A percentile compares a stretch with the other conserved stretches of the same genome.
These are phyloP conservation scores for Protaetia brevitarsis DNA, from an alignment of 1,140 invertebrate genomes.

Conservation along the genomic window DNA sequence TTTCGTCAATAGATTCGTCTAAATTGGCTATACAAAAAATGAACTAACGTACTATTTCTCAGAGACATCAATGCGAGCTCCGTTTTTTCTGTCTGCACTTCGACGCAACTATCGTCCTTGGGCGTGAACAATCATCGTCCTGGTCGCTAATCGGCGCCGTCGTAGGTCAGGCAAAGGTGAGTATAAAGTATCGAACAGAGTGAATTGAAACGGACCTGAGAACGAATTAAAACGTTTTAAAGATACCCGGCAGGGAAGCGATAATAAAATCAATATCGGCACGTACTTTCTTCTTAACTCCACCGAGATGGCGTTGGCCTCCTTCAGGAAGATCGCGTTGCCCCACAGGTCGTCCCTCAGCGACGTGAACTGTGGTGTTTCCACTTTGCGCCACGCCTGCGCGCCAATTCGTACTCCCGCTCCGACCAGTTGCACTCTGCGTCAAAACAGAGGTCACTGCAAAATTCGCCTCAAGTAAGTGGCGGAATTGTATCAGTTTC, in stretches of 20 bases:
- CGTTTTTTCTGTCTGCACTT: conserved; percentile 99
- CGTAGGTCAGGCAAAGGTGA: conserved; percentile 90
- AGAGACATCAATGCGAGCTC: conserved; percentile 98
- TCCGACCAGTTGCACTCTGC: conserved; percentile 93
- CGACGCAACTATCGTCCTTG: conserved; percentile 93
- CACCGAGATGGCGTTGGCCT: conserved; percentile 98
- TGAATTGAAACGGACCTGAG: conserved; percentile 98
- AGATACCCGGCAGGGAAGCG: not conserved
- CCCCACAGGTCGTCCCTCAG: conserved; percentile 98
- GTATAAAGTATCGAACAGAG: conserved; percentile 93
- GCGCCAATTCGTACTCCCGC: conserved; percentile 87
- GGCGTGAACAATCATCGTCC: conserved; percentile 66
- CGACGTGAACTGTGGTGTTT: conserved; percentile 98
- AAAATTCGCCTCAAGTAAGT: conserved; percentile 47
- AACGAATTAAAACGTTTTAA: conserved; percentile 24
- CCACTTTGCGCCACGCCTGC: conserved; percentile 96
- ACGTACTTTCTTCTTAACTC: conserved; percentile 94
- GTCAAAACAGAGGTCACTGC: conserved; percentile 91
- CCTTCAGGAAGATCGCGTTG: conserved; percentile 98
- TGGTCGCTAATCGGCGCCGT: conserved; percentile 59
- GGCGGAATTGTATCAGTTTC: not conserved
- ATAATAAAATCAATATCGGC: not conserved
- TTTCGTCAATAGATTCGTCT: too few species aligned
- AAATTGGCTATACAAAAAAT: conserved; percentile 22
- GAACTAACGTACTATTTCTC: conserved; percentile 88